Conservation (phyloP, 2,797 vertebrate species). For the Paramormyrops hopkinsi region DNA sequence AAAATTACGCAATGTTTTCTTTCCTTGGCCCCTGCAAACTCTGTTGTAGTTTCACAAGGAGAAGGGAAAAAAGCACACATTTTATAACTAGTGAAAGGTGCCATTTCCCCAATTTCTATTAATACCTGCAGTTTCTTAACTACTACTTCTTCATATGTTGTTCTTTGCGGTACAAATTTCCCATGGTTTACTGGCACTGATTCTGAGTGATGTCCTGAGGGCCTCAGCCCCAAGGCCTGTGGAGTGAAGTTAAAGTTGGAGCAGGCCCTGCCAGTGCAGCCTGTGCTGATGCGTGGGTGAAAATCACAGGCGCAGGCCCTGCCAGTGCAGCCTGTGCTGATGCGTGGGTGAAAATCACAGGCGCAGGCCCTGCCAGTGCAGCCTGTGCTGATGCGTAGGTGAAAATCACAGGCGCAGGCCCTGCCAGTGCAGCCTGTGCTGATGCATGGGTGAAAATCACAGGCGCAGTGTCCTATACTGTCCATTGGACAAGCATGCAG, state of each 20-base stretch:
- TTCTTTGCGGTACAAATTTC: constrained; percentile 5
- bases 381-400: not conserved
- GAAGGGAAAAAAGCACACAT: constrained; percentile 7
- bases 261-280: not conserved
- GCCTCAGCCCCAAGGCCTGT: not conserved
- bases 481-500: not conserved
- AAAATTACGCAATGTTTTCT: constrained; percentile 7
- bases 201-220: not conserved
- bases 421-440: not conserved
- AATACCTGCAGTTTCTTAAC: constrained; percentile 29
- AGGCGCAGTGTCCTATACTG: not conserved
- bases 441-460: not conserved
- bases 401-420: too few relatives aligned
- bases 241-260: not conserved
- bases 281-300: not conserved
- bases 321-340: not conserved
- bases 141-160: constrained; percentile 46
- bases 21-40: not conserved
- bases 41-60: constrained; percentile 20
- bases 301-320: too few relatives aligned
- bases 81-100: constrained; percentile 29
- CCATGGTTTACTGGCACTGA: not conserved
- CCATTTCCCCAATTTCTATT: constrained; percentile 44
- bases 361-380: too few relatives aligned
- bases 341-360: too few relatives aligned